Percentiles rank a stretch among this genome's conserved stretches.
phyloP scores from a whole-genome alignment of 30 jellyfish, hydroid and myxozoan genomes.

The Hydractinia echinata region DNA sequence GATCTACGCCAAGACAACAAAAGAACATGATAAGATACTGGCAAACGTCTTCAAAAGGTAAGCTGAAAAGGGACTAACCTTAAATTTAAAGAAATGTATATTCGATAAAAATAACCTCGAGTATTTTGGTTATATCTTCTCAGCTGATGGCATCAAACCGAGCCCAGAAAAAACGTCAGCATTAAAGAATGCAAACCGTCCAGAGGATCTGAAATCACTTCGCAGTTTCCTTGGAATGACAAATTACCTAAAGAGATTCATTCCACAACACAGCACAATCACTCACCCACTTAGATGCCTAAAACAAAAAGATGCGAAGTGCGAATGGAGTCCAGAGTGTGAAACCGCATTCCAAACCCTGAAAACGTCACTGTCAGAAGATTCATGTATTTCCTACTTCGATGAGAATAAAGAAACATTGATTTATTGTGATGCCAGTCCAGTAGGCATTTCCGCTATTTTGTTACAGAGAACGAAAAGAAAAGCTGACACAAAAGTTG shows the following conservation, averaged over 20 bases:
- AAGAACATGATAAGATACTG: too few relatives aligned
- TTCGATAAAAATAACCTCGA: too few relatives aligned
- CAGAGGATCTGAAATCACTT: not conserved
- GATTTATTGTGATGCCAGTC: not conserved
- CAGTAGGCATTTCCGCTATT: conserved; percentile 7
- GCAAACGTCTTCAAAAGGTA: too few relatives aligned
- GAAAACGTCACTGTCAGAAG: not conserved
- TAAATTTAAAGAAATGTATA: too few relatives aligned
- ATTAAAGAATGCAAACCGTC: not conserved
- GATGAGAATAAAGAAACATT: not conserved
- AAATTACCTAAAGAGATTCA: not conserved
- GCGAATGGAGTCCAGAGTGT: conserved; percentile 2
- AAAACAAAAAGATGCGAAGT: not conserved
- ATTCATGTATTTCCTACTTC: not conserved
- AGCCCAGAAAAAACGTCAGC: too few relatives aligned
- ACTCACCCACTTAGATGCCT: conserved; percentile 3
- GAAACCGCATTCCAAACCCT: not conserved
- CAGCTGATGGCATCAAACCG: too few relatives aligned
- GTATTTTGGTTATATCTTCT: too few relatives aligned
- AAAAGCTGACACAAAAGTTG: not conserved
- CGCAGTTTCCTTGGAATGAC: not conserved
- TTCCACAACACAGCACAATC: conserved; percentile 2
- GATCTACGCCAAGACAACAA: too few relatives aligned
- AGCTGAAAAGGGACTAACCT: too few relatives aligned
- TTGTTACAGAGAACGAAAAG: not conserved